Base-by-base conservation (phyloP, 1,140 invertebrate genomes). In the Hyles euphorbiae region DNA sequence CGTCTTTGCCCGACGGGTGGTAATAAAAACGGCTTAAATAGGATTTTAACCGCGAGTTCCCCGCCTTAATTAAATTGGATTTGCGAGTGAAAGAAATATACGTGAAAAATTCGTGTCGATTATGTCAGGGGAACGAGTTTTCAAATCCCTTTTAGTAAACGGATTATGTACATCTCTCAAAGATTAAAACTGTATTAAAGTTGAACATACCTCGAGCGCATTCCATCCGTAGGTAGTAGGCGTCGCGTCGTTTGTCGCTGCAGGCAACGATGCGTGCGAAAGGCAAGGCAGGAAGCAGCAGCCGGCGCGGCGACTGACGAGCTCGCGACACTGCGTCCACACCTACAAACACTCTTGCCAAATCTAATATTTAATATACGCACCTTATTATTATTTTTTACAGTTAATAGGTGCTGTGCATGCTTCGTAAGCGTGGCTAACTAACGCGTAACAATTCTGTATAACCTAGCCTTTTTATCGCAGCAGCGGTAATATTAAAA, bases 41-140 rank as follows among this genome's bases (percentile, higher is more conserved):
- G 86, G 86, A 88, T 88, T 87, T 88, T 82, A 86, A 88, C 85
- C 82, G 80, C 86, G 83, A 84, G 82, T 86, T 84, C 76, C 78
- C 78, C 78, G 83, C 83, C 83, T 88, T 88, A 88, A 88, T 88
- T 88, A 88, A 88, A 88, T 88, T 87, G 83, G 86, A 88, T 88
- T 85, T 87, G 83, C 78, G 81, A 85, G 74, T 77, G 76, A 86
- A 85, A 78, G 85, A 86, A 84, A 88, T 87, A 80, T 87, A 88
- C 82, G 81, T 84, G 81, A 82, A 84, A 84, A 87, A 86, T 78
- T 81, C 80, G 72, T 83, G 83, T 87, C 83, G 81, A 84, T 86
- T 88, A 83, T 79, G 71, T 78, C 75, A 77, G 65, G 64, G 67
- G 69, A 77, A 81, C 67, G 76, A 78, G 76, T 74, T 81, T 72